These are phyloP conservation scores for Hypomecis atomaria DNA, from an alignment of 2,888 invertebrate species.

Conservation along the genomic window DNA sequence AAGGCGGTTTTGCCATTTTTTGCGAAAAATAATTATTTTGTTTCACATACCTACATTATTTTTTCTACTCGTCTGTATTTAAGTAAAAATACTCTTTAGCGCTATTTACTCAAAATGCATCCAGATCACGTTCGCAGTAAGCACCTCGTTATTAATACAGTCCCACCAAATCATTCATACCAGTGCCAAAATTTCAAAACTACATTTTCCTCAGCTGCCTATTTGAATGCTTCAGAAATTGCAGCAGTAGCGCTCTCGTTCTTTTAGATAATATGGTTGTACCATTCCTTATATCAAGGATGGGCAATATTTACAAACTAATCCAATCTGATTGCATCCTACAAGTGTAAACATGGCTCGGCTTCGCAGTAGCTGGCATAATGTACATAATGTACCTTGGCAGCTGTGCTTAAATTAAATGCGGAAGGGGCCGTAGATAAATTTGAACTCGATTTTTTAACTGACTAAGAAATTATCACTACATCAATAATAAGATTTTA, in stretches of 20 bases:
- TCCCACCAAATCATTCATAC: not conserved
- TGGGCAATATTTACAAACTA: conserved; percentile 29
- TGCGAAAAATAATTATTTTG: no score
- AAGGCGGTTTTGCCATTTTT: no score
- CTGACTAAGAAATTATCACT: not conserved
- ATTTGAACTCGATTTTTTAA: not conserved
- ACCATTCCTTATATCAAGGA: conserved; percentile 20
- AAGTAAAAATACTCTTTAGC: no score
- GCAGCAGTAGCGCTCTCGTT: not conserved
- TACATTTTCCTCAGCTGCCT: not conserved
- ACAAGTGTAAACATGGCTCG: conserved; percentile 15
- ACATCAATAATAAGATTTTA: no score
- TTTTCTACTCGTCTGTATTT: no score
- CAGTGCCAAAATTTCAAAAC: not conserved
- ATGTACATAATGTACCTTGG: not conserved
- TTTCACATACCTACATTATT: no score
- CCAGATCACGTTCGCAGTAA: no score
- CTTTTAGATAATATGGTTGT: not conserved
- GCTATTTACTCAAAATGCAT: no score
- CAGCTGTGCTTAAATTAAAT: conserved; percentile 4
- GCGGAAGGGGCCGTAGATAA: not conserved
- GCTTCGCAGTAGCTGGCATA: not conserved
- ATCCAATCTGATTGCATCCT: conserved; percentile 29
- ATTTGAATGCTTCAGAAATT: not conserved
- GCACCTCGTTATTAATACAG: not conserved